A percentile compares a stretch with the other conserved stretches of the same genome.
Conservation (phyloP, 2,888 invertebrate genomes). For the Griposia aprilina region DNA sequence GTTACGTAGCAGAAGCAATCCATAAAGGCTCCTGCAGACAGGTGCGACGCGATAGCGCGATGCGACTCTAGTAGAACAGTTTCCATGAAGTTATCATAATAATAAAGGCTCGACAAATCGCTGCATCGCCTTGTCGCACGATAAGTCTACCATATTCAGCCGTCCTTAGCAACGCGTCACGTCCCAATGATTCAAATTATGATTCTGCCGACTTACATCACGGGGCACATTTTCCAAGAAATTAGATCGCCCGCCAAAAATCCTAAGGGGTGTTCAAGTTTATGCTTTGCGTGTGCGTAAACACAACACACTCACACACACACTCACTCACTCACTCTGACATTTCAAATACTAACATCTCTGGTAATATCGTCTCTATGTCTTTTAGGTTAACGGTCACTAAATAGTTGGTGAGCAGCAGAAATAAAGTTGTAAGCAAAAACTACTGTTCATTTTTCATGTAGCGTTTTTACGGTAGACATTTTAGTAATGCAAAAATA, state of each 20-base stretch:
- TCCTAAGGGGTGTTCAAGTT: constrained; percentile 73
- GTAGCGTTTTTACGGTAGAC: constrained; percentile 73
- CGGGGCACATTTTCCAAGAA: constrained; percentile 86
- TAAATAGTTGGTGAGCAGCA: not conserved
- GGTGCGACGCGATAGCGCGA: too few relatives aligned
- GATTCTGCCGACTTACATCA: constrained; percentile 84
- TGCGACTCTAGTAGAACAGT: too few relatives aligned
- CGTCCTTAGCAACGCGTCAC: constrained; percentile 65
- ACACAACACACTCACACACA: too few relatives aligned
- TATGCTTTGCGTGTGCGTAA: constrained; percentile 71
- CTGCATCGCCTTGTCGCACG: constrained; percentile 24
- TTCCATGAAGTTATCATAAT: too few relatives aligned
- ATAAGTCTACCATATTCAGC: constrained; percentile 44
- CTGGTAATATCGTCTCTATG: constrained; percentile 40
- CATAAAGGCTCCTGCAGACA: too few relatives aligned
- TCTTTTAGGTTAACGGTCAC: not conserved
- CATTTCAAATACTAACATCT: not conserved
- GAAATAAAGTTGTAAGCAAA: constrained; percentile 55
- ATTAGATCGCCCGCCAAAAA: constrained; percentile 79
- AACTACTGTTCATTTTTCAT: constrained; percentile 79
- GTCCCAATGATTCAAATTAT: constrained; percentile 82
- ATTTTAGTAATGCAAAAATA: constrained; percentile 72
- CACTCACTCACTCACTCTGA: too few relatives aligned
- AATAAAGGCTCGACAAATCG: not conserved
- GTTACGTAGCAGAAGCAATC: not conserved